phyloP scores from a whole-genome alignment of 1,140 invertebrate genomes.

The Hydropsyche tenuis region DNA sequence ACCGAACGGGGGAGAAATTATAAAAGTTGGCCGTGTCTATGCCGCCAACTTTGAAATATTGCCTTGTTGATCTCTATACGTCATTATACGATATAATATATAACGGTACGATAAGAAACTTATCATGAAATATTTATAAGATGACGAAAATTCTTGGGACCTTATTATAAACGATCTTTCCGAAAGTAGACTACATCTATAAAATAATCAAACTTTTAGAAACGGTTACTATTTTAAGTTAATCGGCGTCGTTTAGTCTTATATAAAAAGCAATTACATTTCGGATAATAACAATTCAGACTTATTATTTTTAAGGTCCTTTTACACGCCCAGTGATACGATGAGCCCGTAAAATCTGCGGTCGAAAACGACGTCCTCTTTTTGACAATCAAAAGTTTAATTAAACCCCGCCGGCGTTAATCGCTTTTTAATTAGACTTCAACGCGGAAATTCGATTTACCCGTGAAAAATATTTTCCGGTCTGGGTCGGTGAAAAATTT shows the following conservation, averaged over 20 bases:
- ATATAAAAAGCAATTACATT: too few species aligned
- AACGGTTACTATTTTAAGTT: too few species aligned
- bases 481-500: not conserved
- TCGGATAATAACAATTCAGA: too few species aligned
- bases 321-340: too few species aligned
- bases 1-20: conserved; percentile 19
- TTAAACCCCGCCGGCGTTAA: conserved; percentile 23
- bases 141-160: too few species aligned
- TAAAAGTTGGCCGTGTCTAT: conserved; percentile 11
- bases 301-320: too few species aligned
- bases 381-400: conserved; percentile 15
- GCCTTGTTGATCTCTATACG: conserved; percentile 25
- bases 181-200: too few species aligned
- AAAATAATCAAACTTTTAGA: too few species aligned
- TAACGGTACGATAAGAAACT: too few species aligned
- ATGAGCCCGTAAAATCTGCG: not conserved
- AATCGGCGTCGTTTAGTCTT: too few species aligned
- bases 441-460: conserved; percentile 19
- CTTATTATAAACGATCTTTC: too few species aligned
- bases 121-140: too few species aligned
- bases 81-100: not conserved
- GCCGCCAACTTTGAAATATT: conserved; percentile 15
- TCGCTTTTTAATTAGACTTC: conserved; percentile 26
- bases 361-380: not conserved
- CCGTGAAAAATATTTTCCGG: not conserved